Percentiles rank a stretch among this genome's conserved stretches.
phyloP scores from a whole-genome alignment of 2,113 vertebrate species.

The Hypanus sabinus region DNA sequence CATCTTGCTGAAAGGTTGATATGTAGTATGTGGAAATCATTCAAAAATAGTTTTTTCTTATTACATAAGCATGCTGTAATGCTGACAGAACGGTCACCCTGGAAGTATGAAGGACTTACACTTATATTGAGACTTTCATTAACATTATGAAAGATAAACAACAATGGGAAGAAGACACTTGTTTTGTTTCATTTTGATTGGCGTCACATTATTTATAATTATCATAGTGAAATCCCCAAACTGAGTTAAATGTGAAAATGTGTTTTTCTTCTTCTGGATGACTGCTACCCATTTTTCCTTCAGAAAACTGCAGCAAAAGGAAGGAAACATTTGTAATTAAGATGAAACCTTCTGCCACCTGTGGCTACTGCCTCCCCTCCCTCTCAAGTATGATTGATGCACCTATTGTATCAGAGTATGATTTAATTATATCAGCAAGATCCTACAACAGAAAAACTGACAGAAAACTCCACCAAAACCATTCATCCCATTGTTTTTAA shows the following conservation, averaged over 20 bases:
- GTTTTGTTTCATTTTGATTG: not conserved
- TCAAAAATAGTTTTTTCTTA: not conserved
- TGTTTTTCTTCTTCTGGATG: not conserved
- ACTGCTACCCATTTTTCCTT: not conserved
- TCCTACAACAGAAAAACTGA: slow-evolving; percentile 10
- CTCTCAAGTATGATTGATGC: slow-evolving; percentile 23
- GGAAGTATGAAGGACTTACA: no score
- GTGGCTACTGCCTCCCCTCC: slow-evolving; percentile 3
- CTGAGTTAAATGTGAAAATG: not conserved
- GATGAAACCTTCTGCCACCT: slow-evolving; percentile 15
- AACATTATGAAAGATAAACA: not conserved
- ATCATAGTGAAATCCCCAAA: not conserved
- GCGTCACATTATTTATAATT: not conserved
- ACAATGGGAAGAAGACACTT: not conserved
- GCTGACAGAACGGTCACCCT: not conserved
- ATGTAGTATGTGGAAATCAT: not conserved
- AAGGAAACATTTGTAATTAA: slow-evolving; percentile 26
- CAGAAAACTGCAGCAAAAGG: not conserved
- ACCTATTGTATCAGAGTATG: slow-evolving; percentile 13
- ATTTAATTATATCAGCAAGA: not conserved
- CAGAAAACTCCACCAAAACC: slow-evolving; percentile 28
- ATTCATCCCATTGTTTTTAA: slow-evolving; percentile 33
- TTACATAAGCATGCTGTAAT: not conserved
- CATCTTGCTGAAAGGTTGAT: not conserved
- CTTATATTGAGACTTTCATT: no score